Evolutionary conservation across 2,888 invertebrate genomes (phyloP).

Genomic region (Ptilodon capucinus): DNA sequence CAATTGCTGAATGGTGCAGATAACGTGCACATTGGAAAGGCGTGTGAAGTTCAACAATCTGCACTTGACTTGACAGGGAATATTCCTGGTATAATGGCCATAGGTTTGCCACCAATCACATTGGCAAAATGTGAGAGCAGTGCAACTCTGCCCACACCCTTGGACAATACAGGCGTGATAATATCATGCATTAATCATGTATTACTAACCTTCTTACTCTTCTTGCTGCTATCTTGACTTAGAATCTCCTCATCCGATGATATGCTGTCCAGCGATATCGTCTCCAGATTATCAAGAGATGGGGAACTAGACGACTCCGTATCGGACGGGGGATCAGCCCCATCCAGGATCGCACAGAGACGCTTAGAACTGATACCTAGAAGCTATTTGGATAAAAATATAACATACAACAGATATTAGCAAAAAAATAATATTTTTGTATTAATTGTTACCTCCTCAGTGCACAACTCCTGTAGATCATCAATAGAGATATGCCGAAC

Average conservation of each 20-base stretch:
- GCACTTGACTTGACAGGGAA: too few species aligned
- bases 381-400: conserved; percentile 44
- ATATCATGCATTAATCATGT: not conserved
- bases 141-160: too few species aligned
- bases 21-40: too few species aligned
- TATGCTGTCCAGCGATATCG: conserved; percentile 84
- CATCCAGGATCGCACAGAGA: conserved; percentile 79
- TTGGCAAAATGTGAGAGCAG: too few species aligned
- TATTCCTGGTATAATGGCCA: too few species aligned
- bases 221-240: conserved; percentile 50
- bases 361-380: conserved; percentile 84
- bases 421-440: too few species aligned
- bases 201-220: conserved; percentile 53
- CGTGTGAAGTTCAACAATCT: too few species aligned
- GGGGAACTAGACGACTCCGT: conserved; percentile 69
- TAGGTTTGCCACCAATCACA: too few species aligned
- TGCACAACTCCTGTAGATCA: conserved; percentile 82
- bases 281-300: conserved; percentile 66
- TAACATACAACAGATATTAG: too few species aligned
- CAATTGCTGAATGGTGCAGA: too few species aligned
- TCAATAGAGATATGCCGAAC: conserved; percentile 67
- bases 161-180: too few species aligned
- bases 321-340: conserved; percentile 72
- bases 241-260: conserved; percentile 79
- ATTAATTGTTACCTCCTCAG: conserved; percentile 84